Evolutionary conservation across 2,888 invertebrate genomes (phyloP).

Genomic region (Cryptosula pallasiana): DNA sequence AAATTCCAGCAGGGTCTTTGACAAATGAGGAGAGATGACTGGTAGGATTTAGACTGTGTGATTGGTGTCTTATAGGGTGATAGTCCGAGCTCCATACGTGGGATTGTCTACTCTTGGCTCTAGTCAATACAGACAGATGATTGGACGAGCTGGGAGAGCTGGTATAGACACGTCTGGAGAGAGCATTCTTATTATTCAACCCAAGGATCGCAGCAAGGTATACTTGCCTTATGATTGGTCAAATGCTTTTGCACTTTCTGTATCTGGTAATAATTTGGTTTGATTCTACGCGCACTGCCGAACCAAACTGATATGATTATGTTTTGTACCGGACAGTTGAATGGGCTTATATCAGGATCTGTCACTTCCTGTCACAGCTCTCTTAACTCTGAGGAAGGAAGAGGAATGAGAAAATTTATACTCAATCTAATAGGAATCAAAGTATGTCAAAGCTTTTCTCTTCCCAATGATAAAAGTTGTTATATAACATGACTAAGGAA

Average conservation of each 20-base stretch:
- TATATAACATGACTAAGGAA: too few species aligned
- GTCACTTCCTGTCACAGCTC: conserved; percentile 65
- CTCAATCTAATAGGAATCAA: conserved; percentile 47
- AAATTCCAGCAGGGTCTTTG: too few species aligned
- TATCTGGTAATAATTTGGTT: neutral
- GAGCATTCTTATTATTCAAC: conserved; percentile 74
- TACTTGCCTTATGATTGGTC: too few species aligned
- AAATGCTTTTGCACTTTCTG: neutral
- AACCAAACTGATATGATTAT: too few species aligned
- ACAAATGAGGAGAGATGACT: too few species aligned
- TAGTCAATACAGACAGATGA: conserved; percentile 89
- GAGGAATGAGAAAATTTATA: conserved; percentile 45
- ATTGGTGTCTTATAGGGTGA: conserved; percentile 57
- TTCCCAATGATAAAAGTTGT: too few species aligned
- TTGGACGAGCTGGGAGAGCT: conserved; percentile 86
- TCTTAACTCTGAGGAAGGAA: conserved; percentile 62
- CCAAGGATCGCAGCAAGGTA: conserved; percentile 56
- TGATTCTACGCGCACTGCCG: too few species aligned
- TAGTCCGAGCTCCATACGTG: conserved; percentile 77
- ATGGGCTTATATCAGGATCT: conserved; percentile 57
- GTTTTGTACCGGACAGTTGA: conserved; percentile 34
- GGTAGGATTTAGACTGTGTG: too few species aligned
- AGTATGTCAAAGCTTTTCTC: too few species aligned
- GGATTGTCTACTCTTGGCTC: conserved; percentile 69
- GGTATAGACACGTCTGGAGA: conserved; percentile 78